Conservation (phyloP, 1,140 invertebrate species). For the Sweltsa coloradensis region DNA sequence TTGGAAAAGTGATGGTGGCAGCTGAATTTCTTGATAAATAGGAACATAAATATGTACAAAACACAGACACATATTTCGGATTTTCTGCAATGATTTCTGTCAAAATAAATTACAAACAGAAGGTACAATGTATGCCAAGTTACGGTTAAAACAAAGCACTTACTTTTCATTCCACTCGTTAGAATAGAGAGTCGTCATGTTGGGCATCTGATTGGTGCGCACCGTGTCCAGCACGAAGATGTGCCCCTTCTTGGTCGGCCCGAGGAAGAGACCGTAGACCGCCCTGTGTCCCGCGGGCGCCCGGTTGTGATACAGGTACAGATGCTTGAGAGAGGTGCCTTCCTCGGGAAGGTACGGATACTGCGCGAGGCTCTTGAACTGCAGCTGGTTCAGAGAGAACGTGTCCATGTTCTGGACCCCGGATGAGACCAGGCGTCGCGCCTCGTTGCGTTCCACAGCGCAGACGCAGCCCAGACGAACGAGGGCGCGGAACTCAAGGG, state of each 20-base stretch:
- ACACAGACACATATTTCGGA: too few relatives aligned
- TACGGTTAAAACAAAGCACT: too few relatives aligned
- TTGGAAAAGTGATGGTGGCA: too few relatives aligned
- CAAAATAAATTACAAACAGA: too few relatives aligned
- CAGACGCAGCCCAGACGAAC: constrained; percentile 84
- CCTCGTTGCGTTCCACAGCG: constrained; percentile 50
- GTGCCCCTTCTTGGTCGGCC: constrained; percentile 58
- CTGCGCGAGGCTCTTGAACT: constrained; percentile 59
- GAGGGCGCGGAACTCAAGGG: constrained; percentile 75
- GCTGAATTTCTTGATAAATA: too few relatives aligned
- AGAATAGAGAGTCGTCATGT: constrained; percentile 71
- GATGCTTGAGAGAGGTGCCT: constrained; percentile 49
- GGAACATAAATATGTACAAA: too few relatives aligned
- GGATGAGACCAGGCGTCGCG: constrained; percentile 32
- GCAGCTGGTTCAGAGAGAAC: constrained; percentile 71
- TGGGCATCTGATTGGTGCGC: constrained; percentile 85
- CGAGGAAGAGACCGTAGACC: constrained; percentile 79
- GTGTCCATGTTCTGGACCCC: constrained; percentile 47
- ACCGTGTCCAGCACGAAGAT: constrained; percentile 85
- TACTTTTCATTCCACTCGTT: constrained; percentile 67
- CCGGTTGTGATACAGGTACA: constrained; percentile 87
- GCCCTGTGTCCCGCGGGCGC: constrained; percentile 53
- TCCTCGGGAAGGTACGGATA: constrained; percentile 61
- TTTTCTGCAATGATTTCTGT: too few relatives aligned
- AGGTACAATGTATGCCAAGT: too few relatives aligned